Evolutionary conservation across 2,113 vertebrate species (phyloP), one percentile per base, ranked within the genome.

Genomic region (Antechinus flavipes): DNA sequence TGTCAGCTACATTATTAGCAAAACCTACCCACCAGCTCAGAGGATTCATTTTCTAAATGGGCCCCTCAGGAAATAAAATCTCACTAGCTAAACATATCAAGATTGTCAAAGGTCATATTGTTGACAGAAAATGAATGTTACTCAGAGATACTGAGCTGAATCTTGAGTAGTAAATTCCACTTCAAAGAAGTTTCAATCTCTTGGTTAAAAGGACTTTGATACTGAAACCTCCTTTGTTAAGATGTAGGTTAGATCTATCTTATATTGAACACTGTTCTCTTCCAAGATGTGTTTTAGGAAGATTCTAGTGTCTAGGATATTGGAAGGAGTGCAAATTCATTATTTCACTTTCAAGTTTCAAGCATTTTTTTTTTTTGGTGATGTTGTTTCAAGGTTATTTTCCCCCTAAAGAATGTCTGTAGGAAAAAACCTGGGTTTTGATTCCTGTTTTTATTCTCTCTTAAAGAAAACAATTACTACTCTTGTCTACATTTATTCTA

Each of bases 51-150:
- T 90, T 90, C 46, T 50, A 49, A 47, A 90, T 47, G 89, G 89
- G 46, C 26, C 89, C 46, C 49, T 50, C 42, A 50, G 49, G 49
- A 90, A 90, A 90, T 90, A 50, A 46, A 49, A 90, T 26, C 46
- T 47, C 89, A 90, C 24, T 12, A 50, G 89, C 89, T 90, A 90
- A 90, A 90, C 89, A 90, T 90, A 50, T 90, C 49, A 49, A 90
- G 49, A 50, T 90, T 90, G 22, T 90, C 89, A 90, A 90, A 90
- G 89, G 89, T 90, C 89, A 90, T 47, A 90, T 49, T 90, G 49
- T 50, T 47, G 89, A 90, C 89, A 90, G 50, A 90, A 90, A 90
- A 49, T 50, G 49, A 90, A 49, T 90, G 49, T 90, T 90, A 49
- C 49, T 47, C 42, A 49, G 89, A 90, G 30, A 76, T 76, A n/a